These are phyloP conservation scores for Pholis gunnellus DNA, from an alignment of 2,113 vertebrate species.

Conservation along the genomic window DNA sequence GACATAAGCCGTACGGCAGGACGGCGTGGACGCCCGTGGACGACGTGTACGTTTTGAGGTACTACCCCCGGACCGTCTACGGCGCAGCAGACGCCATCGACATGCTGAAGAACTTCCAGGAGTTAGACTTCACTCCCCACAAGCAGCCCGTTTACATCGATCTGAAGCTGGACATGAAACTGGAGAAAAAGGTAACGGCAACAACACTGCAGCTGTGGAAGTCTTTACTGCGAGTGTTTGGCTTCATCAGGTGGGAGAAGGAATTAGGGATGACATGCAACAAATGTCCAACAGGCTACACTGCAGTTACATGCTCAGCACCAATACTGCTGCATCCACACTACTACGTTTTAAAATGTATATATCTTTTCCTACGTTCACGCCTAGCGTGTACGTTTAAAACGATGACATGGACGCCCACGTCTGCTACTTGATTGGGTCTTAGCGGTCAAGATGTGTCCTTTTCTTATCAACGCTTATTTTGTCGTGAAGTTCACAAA, in stretches of 20 bases:
- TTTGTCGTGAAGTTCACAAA: too few species aligned
- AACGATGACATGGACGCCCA: too few species aligned
- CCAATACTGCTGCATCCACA: too few species aligned
- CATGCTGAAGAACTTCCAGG: slow-evolving; percentile 90
- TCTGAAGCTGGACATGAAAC: slow-evolving; percentile 88
- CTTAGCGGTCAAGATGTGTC: too few species aligned
- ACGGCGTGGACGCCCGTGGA: slow-evolving; percentile 83
- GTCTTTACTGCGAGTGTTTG: neutral
- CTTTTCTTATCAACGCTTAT: too few species aligned
- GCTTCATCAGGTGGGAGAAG: neutral
- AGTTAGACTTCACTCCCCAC: slow-evolving; percentile 87
- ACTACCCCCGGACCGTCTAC: slow-evolving; percentile 82
- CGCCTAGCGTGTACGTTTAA: too few species aligned
- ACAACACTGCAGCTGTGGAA: neutral
- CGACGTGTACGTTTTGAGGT: slow-evolving; percentile 88
- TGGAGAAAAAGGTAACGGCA: slow-evolving; percentile 91
- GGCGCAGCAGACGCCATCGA: slow-evolving; percentile 79
- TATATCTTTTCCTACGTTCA: too few species aligned
- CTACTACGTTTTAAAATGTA: too few species aligned
- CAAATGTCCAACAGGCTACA: too few species aligned
- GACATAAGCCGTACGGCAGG: slow-evolving; percentile 79
- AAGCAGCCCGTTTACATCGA: slow-evolving; percentile 87
- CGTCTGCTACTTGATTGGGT: too few species aligned
- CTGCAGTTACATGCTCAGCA: too few species aligned
- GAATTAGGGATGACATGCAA: neutral